Percentiles rank a stretch among this genome's conserved stretches.
Conservation (phyloP, 2,113 vertebrate species). For the Dasypus novemcinctus region DNA sequence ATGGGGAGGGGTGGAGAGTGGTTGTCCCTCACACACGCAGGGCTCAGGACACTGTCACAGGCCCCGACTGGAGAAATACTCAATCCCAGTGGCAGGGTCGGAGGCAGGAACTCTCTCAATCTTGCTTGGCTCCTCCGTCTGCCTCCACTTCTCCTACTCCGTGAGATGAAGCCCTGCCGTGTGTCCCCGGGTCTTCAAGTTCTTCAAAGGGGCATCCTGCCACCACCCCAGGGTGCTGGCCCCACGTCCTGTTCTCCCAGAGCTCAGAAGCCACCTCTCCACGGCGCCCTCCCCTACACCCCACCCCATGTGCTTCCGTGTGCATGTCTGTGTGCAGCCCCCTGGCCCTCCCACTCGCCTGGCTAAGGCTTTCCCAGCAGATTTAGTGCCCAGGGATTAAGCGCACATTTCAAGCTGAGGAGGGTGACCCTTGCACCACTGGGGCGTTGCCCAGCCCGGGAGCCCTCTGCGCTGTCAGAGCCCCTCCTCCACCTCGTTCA, state of each 20-base stretch:
- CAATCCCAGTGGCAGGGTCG: neutral
- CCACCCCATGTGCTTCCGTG: constrained; percentile 37
- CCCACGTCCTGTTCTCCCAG: neutral
- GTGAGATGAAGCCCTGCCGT: constrained; percentile 32
- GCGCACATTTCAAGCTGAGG: constrained; percentile 4
- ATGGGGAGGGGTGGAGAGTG: neutral
- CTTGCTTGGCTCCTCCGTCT: neutral
- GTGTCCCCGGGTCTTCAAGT: neutral
- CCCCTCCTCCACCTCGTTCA: neutral
- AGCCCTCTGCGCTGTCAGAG: constrained; percentile 9
- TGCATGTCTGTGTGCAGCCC: constrained; percentile 71
- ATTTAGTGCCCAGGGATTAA: constrained; percentile 16
- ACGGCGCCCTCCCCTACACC: neutral
- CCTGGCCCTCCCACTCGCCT: neutral
- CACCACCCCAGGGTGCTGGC: neutral
- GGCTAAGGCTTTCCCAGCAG: constrained; percentile 41
- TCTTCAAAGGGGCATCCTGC: neutral
- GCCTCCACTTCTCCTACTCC: neutral
- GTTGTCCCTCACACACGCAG: neutral
- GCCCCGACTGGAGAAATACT: neutral
- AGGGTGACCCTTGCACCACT: neutral
- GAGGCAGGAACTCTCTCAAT: constrained; percentile 23
- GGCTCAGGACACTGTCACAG: neutral
- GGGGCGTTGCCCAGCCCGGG: neutral
- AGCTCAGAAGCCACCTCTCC: neutral